Conservation (phyloP, 2,797 vertebrate species). For the Amblyopsis hoosieri region DNA sequence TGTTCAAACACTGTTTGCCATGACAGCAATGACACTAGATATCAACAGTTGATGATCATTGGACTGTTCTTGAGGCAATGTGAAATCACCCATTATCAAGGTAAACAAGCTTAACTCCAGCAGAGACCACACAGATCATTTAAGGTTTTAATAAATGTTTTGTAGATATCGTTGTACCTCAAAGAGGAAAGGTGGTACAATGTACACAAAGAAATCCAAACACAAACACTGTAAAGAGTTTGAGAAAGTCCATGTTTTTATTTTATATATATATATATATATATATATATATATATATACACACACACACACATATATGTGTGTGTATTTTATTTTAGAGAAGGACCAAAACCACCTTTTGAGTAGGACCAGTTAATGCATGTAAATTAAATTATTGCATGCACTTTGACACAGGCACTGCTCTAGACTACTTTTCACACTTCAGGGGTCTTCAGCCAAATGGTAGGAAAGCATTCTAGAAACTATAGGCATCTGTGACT, state of each 20-base stretch:
- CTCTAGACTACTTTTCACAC: conserved; percentile 67
- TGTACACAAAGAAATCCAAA: conserved; percentile 26
- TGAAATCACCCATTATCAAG: conserved; percentile 31
- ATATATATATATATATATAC: neutral
- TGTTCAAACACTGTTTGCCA: conserved; percentile 67
- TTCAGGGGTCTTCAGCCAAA: conserved; percentile 57
- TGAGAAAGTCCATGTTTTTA: conserved; percentile 34
- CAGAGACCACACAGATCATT: conserved; percentile 62
- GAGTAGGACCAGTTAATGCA: conserved; percentile 45
- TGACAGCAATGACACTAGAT: conserved; percentile 40
- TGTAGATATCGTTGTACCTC: conserved; percentile 61
- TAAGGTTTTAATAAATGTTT: conserved; percentile 37
- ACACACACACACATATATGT: too few species aligned
- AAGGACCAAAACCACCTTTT: conserved; percentile 46
- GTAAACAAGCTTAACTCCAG: conserved; percentile 36
- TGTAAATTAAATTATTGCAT: conserved; percentile 70
- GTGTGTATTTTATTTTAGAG: conserved; percentile 4
- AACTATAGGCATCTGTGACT: conserved; percentile 51
- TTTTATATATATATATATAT: neutral
- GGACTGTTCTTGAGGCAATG: conserved; percentile 34
- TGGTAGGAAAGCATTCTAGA: conserved; percentile 63
- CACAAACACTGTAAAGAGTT: conserved; percentile 55
- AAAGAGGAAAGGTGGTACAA: neutral
- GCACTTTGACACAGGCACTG: conserved; percentile 79
- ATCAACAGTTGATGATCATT: conserved; percentile 38